phyloP scores from a whole-genome alignment of 2,888 invertebrate genomes.

The Boloria selene region DNA sequence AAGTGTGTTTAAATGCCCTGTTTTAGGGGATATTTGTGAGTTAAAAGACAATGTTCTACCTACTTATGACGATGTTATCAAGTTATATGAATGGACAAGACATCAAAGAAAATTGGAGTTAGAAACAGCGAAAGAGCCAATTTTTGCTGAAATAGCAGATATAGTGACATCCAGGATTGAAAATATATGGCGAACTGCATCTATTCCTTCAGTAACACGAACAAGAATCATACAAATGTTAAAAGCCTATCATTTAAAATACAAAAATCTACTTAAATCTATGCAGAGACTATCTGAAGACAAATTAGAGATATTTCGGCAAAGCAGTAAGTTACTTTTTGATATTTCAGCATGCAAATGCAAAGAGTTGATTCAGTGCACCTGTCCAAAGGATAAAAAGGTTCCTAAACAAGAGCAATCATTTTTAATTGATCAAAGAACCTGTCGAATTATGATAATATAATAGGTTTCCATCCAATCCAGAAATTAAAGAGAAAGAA shows the following conservation, averaged over 20 bases:
- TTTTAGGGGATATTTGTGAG: slow-evolving; percentile 12
- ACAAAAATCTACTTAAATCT: neutral
- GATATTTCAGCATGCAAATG: neutral
- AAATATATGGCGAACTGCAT: neutral
- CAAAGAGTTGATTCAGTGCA: neutral
- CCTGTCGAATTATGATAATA: too few relatives aligned
- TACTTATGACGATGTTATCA: slow-evolving; percentile 34
- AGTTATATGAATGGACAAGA: slow-evolving; percentile 30
- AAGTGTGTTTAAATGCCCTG: slow-evolving; percentile 9
- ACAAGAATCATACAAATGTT: neutral
- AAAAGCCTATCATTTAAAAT: neutral
- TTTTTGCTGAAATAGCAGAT: slow-evolving; percentile 14
- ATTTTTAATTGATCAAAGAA: neutral
- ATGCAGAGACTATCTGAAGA: neutral
- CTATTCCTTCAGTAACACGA: neutral
- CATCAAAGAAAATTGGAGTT: slow-evolving; percentile 7
- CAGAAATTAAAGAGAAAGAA: too few relatives aligned
- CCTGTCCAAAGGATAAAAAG: neutral
- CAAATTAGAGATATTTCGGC: neutral
- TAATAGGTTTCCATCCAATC: too few relatives aligned
- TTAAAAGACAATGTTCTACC: slow-evolving; percentile 31
- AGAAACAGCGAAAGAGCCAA: slow-evolving; percentile 26
- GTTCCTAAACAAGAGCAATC: neutral
- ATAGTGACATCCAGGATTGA: neutral
- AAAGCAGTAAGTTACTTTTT: neutral